Conservation (phyloP, 2,888 invertebrate genomes). For the Anorthoa munda region DNA sequence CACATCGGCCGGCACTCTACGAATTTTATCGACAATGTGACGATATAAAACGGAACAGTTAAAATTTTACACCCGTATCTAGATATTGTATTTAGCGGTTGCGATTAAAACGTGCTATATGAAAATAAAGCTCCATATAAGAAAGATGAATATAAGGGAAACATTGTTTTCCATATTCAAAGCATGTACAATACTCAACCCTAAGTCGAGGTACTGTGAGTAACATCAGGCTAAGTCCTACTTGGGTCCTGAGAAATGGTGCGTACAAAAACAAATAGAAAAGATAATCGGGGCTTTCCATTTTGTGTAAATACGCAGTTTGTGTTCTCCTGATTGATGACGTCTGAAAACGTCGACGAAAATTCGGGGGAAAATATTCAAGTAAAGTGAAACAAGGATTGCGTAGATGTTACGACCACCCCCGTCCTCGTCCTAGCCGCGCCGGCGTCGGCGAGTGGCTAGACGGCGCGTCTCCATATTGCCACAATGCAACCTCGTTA, state of each 20-base stretch:
- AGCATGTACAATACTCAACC: not conserved
- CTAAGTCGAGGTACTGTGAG: not conserved
- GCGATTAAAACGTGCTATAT: slow-evolving; percentile 31
- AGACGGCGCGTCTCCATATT: slow-evolving; percentile 84
- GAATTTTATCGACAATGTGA: slow-evolving; percentile 75
- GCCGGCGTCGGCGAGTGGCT: slow-evolving; percentile 74
- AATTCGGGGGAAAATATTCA: slow-evolving; percentile 39
- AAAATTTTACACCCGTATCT: slow-evolving; percentile 72
- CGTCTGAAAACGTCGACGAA: slow-evolving; percentile 49
- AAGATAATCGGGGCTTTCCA: slow-evolving; percentile 31
- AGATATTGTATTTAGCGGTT: slow-evolving; percentile 64
- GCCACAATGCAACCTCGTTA: slow-evolving; percentile 77
- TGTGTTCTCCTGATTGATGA: slow-evolving; percentile 42
- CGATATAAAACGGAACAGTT: slow-evolving; percentile 63
- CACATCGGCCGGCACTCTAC: slow-evolving; percentile 67
- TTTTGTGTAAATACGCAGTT: slow-evolving; percentile 45
- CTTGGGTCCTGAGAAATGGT: slow-evolving; percentile 26
- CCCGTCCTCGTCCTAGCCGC: slow-evolving; percentile 53
- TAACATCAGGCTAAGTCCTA: slow-evolving; percentile 6
- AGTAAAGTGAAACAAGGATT: slow-evolving; percentile 51
- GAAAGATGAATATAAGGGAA: not conserved
- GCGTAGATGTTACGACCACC: slow-evolving; percentile 64
- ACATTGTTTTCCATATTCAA: not conserved
- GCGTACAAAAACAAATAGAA: slow-evolving; percentile 38
- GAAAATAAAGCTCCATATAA: slow-evolving; percentile 4